A percentile compares a stretch with the other conserved stretches of the same genome.
These are phyloP conservation scores for Lobophora halterata DNA, from an alignment of 2,888 invertebrate genomes.

Conservation along the genomic window DNA sequence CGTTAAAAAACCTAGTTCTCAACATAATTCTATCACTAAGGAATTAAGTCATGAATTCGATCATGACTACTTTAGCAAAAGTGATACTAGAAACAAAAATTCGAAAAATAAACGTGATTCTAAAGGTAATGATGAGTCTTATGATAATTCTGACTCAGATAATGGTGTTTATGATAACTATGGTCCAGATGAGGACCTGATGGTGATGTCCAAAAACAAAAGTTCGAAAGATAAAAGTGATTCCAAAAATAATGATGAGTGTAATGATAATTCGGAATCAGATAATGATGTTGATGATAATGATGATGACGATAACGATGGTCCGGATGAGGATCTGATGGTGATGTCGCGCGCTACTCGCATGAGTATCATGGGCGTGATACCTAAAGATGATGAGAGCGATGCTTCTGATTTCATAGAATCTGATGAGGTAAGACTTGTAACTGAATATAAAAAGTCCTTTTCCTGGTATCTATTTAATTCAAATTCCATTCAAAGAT, in stretches of 20 bases:
- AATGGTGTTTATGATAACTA: too few species aligned
- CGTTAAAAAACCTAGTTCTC: background rate
- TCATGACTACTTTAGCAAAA: slow-evolving; percentile 17
- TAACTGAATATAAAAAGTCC: too few species aligned
- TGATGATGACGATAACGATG: slow-evolving; percentile 42
- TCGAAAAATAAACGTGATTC: too few species aligned
- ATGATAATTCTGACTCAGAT: too few species aligned
- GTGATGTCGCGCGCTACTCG: slow-evolving; percentile 72
- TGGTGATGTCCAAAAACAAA: too few species aligned
- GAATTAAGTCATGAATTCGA: slow-evolving; percentile 21
- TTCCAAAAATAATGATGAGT: slow-evolving; percentile 12
- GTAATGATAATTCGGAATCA: background rate
- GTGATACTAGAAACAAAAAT: slow-evolving; percentile 13
- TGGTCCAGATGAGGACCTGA: slow-evolving; percentile 1
- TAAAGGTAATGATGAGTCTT: too few species aligned
- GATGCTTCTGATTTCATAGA: slow-evolving; percentile 72
- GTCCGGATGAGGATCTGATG: slow-evolving; percentile 65
- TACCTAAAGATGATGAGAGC: slow-evolving; percentile 62
- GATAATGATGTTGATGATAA: slow-evolving; percentile 19
- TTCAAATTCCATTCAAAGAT: too few species aligned
- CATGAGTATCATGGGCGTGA: slow-evolving; percentile 73
- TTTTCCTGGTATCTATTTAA: too few species aligned
- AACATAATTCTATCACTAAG: slow-evolving; percentile 6
- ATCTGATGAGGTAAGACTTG: slow-evolving; percentile 73
- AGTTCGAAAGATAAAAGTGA: too few species aligned